Conservation (phyloP, 37 sponge, comb jelly and placozoan species). For the Axinella damicornis region DNA sequence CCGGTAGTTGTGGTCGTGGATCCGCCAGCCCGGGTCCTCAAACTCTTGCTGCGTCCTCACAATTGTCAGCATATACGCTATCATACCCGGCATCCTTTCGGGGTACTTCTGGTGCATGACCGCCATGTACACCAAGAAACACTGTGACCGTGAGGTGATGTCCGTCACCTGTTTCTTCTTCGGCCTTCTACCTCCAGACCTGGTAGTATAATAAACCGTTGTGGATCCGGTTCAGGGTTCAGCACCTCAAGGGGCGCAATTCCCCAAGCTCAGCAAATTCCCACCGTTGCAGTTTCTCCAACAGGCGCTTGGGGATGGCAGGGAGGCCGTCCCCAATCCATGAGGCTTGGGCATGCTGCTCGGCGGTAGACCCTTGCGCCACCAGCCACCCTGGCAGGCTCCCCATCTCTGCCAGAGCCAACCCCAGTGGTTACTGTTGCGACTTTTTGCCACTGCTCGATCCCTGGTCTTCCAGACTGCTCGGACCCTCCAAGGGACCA, state of each 20-base stretch:
- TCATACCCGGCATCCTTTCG: background rate
- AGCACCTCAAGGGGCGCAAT: background rate
- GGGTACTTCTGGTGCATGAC: background rate
- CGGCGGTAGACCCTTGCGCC: too few relatives aligned
- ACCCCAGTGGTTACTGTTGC: too few relatives aligned
- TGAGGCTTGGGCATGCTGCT: too few relatives aligned
- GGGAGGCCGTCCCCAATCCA: background rate
- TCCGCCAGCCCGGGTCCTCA: conserved; percentile 21
- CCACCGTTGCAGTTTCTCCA: background rate
- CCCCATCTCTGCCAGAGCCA: too few relatives aligned
- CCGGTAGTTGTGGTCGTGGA: background rate
- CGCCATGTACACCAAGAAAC: conserved; percentile 2
- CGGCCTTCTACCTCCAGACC: background rate
- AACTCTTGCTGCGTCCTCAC: background rate
- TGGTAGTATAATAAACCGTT: background rate
- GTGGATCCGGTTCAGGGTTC: background rate
- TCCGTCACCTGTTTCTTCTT: conserved; percentile 8
- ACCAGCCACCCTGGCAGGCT: too few relatives aligned
- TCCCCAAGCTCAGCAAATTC: background rate
- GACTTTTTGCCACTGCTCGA: too few relatives aligned
- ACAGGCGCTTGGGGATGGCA: background rate
- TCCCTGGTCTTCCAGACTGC: too few relatives aligned
- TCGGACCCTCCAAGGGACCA: too few relatives aligned
- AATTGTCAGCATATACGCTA: conserved; percentile 19
- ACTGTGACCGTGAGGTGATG: conserved; percentile 3